Evolutionary conservation across 2,113 vertebrate genomes (phyloP).

Genomic region (Oreochromis niloticus): DNA sequence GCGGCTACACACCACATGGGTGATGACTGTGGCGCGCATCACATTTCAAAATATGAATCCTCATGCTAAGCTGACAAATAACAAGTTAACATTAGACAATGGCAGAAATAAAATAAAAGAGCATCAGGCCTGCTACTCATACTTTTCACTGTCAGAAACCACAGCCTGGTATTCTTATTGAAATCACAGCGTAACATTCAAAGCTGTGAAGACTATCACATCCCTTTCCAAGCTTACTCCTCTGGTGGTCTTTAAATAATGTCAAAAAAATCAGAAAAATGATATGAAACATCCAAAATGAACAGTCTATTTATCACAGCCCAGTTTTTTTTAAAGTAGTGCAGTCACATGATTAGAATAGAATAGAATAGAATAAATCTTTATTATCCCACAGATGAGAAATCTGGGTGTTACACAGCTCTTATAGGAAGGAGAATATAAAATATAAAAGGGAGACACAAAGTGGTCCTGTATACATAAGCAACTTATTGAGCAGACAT

Average conservation of each 20-base stretch:
- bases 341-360: not conserved
- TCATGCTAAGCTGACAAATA: not conserved
- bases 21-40: not conserved
- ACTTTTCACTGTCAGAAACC: not conserved
- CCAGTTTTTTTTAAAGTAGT: not conserved
- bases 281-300: not conserved
- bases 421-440: not conserved
- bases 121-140: not conserved
- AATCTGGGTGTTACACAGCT: fast-evolving
- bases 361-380: not conserved
- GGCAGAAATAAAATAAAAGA: not conserved
- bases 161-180: not conserved
- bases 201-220: not conserved
- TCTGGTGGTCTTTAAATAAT: not conserved
- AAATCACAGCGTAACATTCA: not conserved
- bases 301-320: not conserved
- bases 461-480: not conserved
- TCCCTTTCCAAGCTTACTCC: not conserved
- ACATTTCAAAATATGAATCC: not conserved
- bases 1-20: not conserved
- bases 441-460: not conserved
- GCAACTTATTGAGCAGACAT: not conserved
- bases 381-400: not conserved
- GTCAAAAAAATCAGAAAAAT: not conserved
- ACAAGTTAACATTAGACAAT: not conserved